Evolutionary conservation across 2,888 invertebrate genomes (phyloP).

Genomic region (Lasioglossum morio): DNA sequence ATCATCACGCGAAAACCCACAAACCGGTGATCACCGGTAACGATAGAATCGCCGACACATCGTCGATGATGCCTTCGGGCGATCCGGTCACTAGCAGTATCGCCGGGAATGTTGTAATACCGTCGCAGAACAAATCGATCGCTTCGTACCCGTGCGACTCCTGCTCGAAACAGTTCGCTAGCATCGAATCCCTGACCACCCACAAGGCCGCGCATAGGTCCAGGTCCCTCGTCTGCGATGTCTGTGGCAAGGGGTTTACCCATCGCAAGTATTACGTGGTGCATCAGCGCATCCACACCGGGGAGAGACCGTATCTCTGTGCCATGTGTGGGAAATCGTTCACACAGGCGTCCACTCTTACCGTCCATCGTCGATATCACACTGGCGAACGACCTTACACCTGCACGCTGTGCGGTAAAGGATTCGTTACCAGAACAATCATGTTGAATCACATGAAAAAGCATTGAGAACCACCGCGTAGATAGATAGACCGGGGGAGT

Average conservation of each 20-base stretch:
- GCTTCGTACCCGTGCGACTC: constrained; percentile 80
- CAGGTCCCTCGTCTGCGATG: constrained; percentile 83
- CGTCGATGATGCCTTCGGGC: constrained; percentile 28
- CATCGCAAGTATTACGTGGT: constrained; percentile 84
- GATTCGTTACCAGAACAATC: constrained; percentile 83
- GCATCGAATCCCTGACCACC: constrained; percentile 79
- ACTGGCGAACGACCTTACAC: constrained; percentile 84
- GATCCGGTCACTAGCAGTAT: constrained; percentile 53
- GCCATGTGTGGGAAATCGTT: constrained; percentile 84
- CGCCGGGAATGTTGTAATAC: constrained; percentile 28
- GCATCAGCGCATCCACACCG: constrained; percentile 84
- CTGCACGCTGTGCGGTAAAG: constrained; percentile 83
- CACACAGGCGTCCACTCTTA: constrained; percentile 83
- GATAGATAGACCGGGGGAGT: neutral
- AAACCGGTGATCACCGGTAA: constrained; percentile 63
- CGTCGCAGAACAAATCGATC: constrained; percentile 55
- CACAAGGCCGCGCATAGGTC: constrained; percentile 82
- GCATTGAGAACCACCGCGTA: constrained; percentile 69
- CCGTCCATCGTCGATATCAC: constrained; percentile 83
- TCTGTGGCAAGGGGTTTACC: constrained; percentile 84
- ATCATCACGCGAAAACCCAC: constrained; percentile 84
- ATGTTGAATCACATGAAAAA: constrained; percentile 85
- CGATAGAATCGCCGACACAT: constrained; percentile 46
- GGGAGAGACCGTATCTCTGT: constrained; percentile 85
- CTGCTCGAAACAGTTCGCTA: constrained; percentile 81